Percentiles rank a stretch among this genome's conserved stretches.
These are phyloP conservation scores for Lamellibrachia luymesi DNA, from an alignment of 1,140 invertebrate genomes.

Conservation along the genomic window DNA sequence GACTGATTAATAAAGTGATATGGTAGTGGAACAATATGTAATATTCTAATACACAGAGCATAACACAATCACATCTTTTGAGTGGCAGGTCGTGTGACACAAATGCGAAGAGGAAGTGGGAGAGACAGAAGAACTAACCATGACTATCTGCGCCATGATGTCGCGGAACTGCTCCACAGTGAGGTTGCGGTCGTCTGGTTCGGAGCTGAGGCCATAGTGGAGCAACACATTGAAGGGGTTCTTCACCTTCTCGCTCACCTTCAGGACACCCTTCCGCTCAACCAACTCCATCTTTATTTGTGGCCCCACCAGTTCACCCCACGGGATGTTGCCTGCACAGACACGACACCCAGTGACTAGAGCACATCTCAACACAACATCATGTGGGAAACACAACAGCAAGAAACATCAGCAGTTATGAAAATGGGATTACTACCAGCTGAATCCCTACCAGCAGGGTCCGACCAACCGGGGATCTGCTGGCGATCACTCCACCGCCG, in stretches of 20 bases:
- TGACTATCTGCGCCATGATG: neutral
- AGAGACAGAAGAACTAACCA: neutral
- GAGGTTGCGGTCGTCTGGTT: neutral
- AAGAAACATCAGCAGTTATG: neutral
- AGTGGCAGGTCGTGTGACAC: neutral
- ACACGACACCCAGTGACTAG: neutral
- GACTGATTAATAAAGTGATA: no score
- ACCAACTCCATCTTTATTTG: neutral
- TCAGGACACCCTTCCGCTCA: neutral
- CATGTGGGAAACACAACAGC: neutral
- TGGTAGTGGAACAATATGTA: no score
- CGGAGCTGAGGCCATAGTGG: neutral
- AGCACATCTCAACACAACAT: neutral
- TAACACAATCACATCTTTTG: neutral
- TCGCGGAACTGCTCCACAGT: conserved; percentile 11
- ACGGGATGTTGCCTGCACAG: neutral
- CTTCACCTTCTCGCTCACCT: neutral
- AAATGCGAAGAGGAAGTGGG: no score
- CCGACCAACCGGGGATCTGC: no score
- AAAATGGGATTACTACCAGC: no score
- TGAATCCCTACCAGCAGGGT: no score
- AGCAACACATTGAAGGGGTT: neutral
- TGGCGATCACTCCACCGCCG: no score
- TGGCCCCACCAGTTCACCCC: neutral
- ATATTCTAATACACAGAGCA: neutral